Conservation (phyloP, 2,797 vertebrate genomes). For the Aythya fuligula region DNA sequence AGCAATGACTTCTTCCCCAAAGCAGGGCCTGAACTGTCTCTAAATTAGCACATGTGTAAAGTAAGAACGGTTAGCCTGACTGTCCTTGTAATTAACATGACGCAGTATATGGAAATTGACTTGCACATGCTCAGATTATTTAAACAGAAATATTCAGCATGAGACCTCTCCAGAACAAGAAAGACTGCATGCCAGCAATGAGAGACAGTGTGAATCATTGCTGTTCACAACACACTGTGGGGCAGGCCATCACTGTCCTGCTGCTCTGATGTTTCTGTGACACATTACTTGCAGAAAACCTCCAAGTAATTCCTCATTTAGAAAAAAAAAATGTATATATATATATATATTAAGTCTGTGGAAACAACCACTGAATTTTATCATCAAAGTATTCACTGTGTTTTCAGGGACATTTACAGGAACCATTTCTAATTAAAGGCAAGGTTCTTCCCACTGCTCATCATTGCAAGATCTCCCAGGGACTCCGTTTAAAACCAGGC, state of each 20-base stretch:
- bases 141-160: neutral
- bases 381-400: neutral
- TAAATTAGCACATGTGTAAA: neutral
- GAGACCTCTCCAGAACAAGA: constrained; percentile 34
- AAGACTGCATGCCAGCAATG: constrained; percentile 27
- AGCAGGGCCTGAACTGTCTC: neutral
- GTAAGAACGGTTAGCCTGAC: neutral
- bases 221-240: neutral
- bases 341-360: neutral
- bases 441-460: neutral
- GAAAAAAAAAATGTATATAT: neutral
- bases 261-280: neutral
- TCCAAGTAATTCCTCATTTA: neutral
- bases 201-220: neutral
- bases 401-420: neutral
- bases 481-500: accelerated
- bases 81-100: constrained; percentile 33
- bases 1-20: neutral
- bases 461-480: neutral
- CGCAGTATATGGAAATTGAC: neutral
- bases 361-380: neutral
- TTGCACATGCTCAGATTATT: neutral
- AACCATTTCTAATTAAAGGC: neutral
- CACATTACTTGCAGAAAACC: neutral
- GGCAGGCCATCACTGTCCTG: neutral